These are phyloP conservation scores for Hylaeus volcanicus DNA, from an alignment of 1,140 invertebrate species.

Conservation along the genomic window DNA sequence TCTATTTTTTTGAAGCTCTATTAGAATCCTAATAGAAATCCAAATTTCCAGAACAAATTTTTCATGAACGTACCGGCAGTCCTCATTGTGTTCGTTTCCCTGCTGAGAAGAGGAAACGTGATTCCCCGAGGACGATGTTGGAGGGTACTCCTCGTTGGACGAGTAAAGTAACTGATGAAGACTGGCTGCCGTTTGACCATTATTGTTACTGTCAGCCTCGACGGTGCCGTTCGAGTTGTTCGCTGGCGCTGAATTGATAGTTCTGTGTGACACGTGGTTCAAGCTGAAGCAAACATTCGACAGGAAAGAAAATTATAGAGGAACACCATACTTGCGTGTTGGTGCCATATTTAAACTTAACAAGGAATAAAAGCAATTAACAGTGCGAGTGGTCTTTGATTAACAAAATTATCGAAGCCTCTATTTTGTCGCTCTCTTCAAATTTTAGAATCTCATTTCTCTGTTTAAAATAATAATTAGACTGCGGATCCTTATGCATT, in stretches of 20 bases:
- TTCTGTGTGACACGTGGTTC: slow-evolving; percentile 74
- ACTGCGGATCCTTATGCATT: too few relatives aligned
- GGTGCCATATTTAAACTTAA: too few relatives aligned
- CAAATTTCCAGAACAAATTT: not conserved
- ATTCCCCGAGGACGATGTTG: slow-evolving; percentile 74
- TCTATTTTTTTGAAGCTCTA: too few relatives aligned
- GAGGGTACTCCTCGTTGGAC: slow-evolving; percentile 75
- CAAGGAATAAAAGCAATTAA: too few relatives aligned
- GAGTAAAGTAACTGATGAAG: slow-evolving; percentile 77
- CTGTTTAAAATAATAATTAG: too few relatives aligned
- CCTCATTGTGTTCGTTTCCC: slow-evolving; percentile 75
- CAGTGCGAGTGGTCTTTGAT: too few relatives aligned
- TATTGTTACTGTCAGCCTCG: slow-evolving; percentile 74
- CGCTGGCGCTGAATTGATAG: slow-evolving; percentile 57
- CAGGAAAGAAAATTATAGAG: slow-evolving; percentile 1
- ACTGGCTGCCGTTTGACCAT: slow-evolving; percentile 66
- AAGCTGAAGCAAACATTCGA: slow-evolving; percentile 69
- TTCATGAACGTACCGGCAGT: slow-evolving; percentile 71
- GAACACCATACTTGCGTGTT: not conserved
- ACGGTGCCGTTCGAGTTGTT: slow-evolving; percentile 66
- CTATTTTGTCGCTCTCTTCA: too few relatives aligned
- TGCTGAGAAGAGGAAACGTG: slow-evolving; percentile 79
- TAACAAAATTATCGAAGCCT: too few relatives aligned
- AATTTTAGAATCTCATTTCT: too few relatives aligned
- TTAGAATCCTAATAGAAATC: too few relatives aligned